Conservation (phyloP, 2,797 vertebrate species). For the Erethizon dorsatum region DNA sequence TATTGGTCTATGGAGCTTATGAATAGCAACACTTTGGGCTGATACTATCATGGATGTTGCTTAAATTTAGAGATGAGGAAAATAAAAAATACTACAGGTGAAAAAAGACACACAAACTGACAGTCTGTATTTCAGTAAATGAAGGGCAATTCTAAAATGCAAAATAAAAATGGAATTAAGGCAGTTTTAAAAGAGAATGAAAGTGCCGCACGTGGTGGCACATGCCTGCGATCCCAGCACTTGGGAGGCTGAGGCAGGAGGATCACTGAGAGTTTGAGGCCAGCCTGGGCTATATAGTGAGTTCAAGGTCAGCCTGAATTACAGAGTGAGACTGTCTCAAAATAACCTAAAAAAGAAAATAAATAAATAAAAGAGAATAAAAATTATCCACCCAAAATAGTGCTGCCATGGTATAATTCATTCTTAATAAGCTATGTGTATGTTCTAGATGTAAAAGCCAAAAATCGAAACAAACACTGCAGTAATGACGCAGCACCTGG, state of each 20-base stretch:
- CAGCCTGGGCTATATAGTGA: background rate
- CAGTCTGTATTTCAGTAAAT: constrained; percentile 61
- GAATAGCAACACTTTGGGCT: constrained; percentile 56
- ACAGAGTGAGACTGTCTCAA: background rate
- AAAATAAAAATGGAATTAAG: constrained; percentile 76
- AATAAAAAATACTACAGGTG: constrained; percentile 1
- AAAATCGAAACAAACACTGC: constrained; percentile 76
- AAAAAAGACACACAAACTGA: constrained; percentile 56
- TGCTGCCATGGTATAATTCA: constrained; percentile 6
- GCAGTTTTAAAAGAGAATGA: constrained; percentile 69
- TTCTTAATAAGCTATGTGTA: constrained; percentile 50
- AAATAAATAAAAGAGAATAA: constrained; percentile 49
- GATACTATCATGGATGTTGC: constrained; percentile 46
- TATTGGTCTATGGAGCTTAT: constrained; percentile 1
- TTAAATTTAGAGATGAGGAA: constrained; percentile 65
- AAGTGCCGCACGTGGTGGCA: background rate
- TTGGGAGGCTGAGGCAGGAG: background rate
- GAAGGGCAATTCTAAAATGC: constrained; percentile 64
- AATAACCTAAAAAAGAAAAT: background rate
- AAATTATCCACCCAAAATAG: constrained; percentile 55
- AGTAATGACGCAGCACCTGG: constrained; percentile 69
- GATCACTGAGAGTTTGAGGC: background rate
- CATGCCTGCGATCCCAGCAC: background rate
- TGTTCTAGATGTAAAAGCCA: constrained; percentile 37
- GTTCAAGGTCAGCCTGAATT: background rate